A percentile compares a stretch with the other conserved stretches of the same genome.
These are phyloP conservation scores for Andrena haemorrhoa DNA, from an alignment of 2,888 invertebrate genomes.

Conservation along the genomic window DNA sequence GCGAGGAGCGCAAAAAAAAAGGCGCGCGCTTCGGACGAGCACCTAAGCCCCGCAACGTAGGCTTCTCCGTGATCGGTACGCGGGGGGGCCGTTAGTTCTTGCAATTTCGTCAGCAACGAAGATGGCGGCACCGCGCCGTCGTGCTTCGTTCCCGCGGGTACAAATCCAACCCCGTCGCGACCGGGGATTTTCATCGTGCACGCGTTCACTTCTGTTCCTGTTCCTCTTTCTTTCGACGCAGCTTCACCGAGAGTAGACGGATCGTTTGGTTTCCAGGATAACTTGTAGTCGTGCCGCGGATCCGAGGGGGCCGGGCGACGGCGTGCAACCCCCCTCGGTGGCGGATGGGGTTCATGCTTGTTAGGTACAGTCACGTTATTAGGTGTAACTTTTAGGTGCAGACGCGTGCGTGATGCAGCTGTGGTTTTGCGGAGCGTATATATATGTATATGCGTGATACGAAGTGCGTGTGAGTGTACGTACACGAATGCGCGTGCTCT, in stretches of 20 bases:
- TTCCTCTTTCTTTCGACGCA: constrained; percentile 50
- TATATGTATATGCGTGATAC: constrained; percentile 37
- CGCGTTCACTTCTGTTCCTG: constrained; percentile 2
- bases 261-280: constrained; percentile 48
- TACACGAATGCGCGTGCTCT: constrained; percentile 51
- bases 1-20: too few species aligned
- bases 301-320: constrained; percentile 7
- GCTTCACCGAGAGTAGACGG: constrained; percentile 51
- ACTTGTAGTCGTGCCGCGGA: constrained; percentile 53
- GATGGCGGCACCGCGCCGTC: constrained; percentile 28
- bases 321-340: constrained; percentile 18
- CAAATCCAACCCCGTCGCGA: constrained; percentile 56
- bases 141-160: constrained; percentile 59
- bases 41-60: too few species aligned
- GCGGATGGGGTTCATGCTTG: constrained; percentile 59
- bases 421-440: constrained; percentile 48
- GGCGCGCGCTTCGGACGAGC: too few species aligned
- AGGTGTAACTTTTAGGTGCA: constrained; percentile 67
- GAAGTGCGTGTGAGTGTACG: constrained; percentile 38
- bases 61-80: background rate
- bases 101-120: constrained; percentile 27
- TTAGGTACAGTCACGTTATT: constrained; percentile 64
- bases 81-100: constrained; percentile 21
- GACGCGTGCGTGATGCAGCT: constrained; percentile 59
- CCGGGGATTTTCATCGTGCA: constrained; percentile 14